Base-by-base conservation (phyloP, 2,113 vertebrate species). In the Pangasianodon hypophthalmus region DNA sequence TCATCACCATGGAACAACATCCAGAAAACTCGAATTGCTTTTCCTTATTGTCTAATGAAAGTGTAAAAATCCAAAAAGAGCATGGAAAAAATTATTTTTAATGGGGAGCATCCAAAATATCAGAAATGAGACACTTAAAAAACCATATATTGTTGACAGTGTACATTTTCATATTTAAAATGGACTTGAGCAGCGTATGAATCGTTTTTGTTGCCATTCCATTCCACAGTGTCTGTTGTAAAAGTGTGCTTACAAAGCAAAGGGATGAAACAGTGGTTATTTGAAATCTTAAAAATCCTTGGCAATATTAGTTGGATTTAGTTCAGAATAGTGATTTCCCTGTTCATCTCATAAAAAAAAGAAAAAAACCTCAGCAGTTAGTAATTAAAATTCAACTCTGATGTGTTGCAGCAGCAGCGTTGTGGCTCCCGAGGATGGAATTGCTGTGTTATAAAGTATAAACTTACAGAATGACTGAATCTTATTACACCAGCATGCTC, bases 401-500 rank as follows among this genome's bases (percentile, higher is more conserved):
- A 62, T 62, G 37, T 18, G 79, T 82, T 82, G 50, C 79, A 21
- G 50, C 75, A 37, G 32, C 54, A 44, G 54, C 21, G 54, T 21
- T 26, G 54, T 37, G n/a, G 9, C 37, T 60, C 29, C 37, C 46
- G 19, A 24, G 29, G 14, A 71, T 29, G 21, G 46, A 88, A 21
- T 88, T 69, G 60, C n/a, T 48, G 44, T 37, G n/a, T 52, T 44
- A 2, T 69, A 48, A 81, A 56, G 13, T 83, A 54, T 69, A 80
- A 73, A 89, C 11, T 50, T 46, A 18, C 26, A 52, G 86, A 64
- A 75, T 6, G 29, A 84, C 80, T 86, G 41, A 52, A 21, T 69
- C 62, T 37, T 86, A 67, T 88, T 88, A 83, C 82, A 67, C 16
- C 84, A 29, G n/a, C 86, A 13, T 62, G 52, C 56, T 24, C 6